Base-by-base conservation (phyloP, 2,113 vertebrate genomes). In the Sorex araneus region DNA sequence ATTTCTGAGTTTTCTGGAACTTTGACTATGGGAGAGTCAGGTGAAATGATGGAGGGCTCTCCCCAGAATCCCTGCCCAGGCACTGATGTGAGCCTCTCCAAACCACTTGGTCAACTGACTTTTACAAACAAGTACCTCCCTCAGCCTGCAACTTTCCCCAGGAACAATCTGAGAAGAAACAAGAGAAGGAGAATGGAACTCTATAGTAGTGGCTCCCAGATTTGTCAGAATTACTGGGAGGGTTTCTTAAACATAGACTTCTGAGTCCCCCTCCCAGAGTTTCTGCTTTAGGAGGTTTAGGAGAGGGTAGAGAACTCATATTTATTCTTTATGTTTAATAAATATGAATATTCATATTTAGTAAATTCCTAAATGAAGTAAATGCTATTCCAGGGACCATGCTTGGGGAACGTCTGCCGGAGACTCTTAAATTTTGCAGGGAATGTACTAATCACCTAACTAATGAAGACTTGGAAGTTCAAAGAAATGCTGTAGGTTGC, bases 1-100 rank as follows among this genome's bases (percentile, higher is more conserved):
- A 19, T 47, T 43, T 81, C 4, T 0, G 69, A n/a, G 6, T 50
- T 94, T 85, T 89, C 94, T 91, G 80, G 74, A 94, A 86, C 50
- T 36, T 87, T 76, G 81, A 54, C 23, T 3, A 27, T 18, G 8
- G 30, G 60, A 95, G 9, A 30, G 12, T 27, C 43, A 89, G 45
- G 34, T 77, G 73, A 74, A 81, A 21, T 45, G 34, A 50, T 10
- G 23, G 13, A 40, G 40, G 6, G 6, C 67, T 92, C 60, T 71
- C 18, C 8, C 18, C 32, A 80, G 34, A 8, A 43, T 81, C 32
- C 67, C 36, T 71, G 32, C 69, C 34, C 32, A 28, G 4, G 13
- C 23, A 73, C 34, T 63, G 79, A 50, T 77, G 88, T 73, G 78
- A 16, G 45, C 36, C 10, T 67, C 18, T 77, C 16, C 60, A 64